Conservation (phyloP, 2,113 vertebrate species). For the Ellobius talpinus region DNA sequence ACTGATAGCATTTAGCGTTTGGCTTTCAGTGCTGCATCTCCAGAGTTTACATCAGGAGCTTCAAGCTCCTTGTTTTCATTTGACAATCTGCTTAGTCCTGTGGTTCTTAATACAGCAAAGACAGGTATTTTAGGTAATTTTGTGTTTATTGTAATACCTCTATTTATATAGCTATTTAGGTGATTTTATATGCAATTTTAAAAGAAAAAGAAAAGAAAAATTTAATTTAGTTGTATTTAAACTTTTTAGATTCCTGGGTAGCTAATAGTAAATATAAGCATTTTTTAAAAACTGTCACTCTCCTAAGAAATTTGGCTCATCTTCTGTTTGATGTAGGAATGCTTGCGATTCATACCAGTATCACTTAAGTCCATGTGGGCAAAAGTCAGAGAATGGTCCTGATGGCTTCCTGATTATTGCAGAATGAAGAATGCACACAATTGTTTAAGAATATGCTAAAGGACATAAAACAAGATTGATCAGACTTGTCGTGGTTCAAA, state of each 20-base stretch:
- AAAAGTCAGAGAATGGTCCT: neutral
- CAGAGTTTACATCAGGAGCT: neutral
- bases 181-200: neutral
- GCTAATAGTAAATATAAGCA: constrained; percentile 21
- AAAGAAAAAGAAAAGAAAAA: neutral
- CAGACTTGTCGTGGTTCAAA: neutral
- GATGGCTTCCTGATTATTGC: neutral
- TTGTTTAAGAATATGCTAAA: neutral
- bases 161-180: neutral
- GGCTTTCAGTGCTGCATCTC: neutral
- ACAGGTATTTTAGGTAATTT: neutral
- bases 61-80: constrained; percentile 42
- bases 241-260: constrained; percentile 9
- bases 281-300: neutral
- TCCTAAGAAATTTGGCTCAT: neutral
- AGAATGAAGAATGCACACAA: neutral
- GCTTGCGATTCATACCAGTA: neutral
- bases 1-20: neutral
- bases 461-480: neutral
- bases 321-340: neutral
- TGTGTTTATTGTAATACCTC: neutral
- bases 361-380: neutral
- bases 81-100: neutral
- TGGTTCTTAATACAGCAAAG: neutral
- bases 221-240: neutral